Conservation (phyloP, 2,888 invertebrate species). For the Acleris cristana region DNA sequence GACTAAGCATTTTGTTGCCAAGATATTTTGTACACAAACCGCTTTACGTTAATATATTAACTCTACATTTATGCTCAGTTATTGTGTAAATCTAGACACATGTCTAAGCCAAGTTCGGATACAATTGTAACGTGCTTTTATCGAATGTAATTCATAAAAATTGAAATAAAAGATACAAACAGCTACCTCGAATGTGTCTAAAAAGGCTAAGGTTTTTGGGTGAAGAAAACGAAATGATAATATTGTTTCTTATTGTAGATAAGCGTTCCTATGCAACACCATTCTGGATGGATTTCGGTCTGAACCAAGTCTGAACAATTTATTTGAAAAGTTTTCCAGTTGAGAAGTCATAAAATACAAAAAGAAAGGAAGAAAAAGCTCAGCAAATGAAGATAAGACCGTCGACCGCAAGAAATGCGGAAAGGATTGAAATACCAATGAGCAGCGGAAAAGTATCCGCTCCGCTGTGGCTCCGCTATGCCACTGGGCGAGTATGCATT, state of each 20-base stretch:
- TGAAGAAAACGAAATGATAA: conserved; percentile 12
- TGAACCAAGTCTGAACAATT: too few relatives aligned
- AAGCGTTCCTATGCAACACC: conserved; percentile 9
- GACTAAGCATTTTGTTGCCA: conserved; percentile 14
- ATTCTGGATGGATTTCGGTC: background rate
- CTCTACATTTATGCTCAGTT: background rate
- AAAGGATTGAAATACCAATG: conserved; percentile 20
- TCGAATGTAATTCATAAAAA: too few relatives aligned
- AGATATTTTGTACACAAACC: conserved; percentile 15
- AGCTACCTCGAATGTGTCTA: conserved; percentile 1
- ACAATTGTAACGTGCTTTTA: too few relatives aligned
- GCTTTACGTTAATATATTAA: background rate
- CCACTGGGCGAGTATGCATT: background rate
- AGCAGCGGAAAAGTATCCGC: conserved; percentile 14
- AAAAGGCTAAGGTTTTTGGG: background rate
- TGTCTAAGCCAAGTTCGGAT: too few relatives aligned
- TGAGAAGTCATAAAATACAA: background rate
- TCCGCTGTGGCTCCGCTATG: too few relatives aligned
- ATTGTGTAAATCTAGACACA: background rate
- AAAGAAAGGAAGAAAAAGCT: too few relatives aligned
- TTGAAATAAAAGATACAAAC: background rate
- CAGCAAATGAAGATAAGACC: conserved; percentile 7
- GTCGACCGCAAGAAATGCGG: conserved; percentile 5
- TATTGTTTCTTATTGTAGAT: conserved; percentile 12
- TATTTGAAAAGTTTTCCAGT: too few relatives aligned